Evolutionary conservation across 2,113 vertebrate genomes (phyloP).

Genomic region (Platanista minor): DNA sequence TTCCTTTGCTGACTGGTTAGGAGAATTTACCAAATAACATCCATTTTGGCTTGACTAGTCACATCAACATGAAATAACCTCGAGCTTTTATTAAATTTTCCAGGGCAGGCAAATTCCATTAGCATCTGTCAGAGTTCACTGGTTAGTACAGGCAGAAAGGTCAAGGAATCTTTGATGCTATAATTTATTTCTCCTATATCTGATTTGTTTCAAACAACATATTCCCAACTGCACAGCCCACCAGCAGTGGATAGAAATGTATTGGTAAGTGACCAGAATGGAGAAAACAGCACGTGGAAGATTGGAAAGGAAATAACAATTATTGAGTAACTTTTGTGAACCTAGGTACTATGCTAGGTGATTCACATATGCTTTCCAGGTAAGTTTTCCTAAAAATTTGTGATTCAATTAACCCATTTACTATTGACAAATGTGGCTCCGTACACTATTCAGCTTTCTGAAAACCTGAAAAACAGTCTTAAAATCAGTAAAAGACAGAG

Average conservation of each 20-base stretch:
- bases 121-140: constrained; percentile 19
- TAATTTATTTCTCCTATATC: not conserved
- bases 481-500: not conserved
- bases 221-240: not conserved
- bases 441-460: not conserved
- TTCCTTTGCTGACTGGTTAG: not conserved
- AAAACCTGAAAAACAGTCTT: not conserved
- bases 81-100: constrained; percentile 27
- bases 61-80: not conserved
- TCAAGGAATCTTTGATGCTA: not conserved
- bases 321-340: not conserved
- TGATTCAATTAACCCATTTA: not conserved
- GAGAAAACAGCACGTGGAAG: not conserved
- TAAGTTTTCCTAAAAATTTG: not conserved
- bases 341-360: not conserved
- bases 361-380: not conserved
- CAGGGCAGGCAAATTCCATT: not conserved
- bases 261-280: not conserved
- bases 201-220: not conserved
- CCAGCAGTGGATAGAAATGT: not conserved
- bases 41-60: not conserved
- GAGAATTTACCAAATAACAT: not conserved
- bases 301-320: not conserved
- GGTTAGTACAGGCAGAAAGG: not conserved
- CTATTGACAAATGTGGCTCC: not conserved